A percentile compares a stretch with the other conserved stretches of the same genome.
Conservation (phyloP, 2,797 vertebrate genomes). For the Eurystomus glaucurus region DNA sequence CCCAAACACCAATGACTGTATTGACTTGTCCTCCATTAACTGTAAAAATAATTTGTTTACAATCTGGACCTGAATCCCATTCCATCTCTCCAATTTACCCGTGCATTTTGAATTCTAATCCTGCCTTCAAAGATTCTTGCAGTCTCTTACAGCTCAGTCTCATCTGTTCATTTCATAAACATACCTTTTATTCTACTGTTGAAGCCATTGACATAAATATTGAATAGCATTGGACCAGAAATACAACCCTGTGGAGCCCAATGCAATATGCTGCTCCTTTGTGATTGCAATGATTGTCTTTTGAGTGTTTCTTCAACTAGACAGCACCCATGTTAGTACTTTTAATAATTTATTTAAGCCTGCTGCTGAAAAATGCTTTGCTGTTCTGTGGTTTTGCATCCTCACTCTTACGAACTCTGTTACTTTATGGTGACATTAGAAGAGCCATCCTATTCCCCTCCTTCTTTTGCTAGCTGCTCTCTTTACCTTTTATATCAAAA, state of each 20-base stretch:
- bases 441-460: not conserved
- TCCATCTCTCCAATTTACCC: not conserved
- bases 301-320: constrained; percentile 5
- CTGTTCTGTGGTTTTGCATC: constrained; percentile 38
- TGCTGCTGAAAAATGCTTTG: constrained; percentile 47
- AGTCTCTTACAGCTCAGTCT: not conserved
- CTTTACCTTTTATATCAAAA: constrained; percentile 12
- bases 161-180: not conserved
- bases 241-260: not conserved
- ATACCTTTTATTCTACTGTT: not conserved
- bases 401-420: not conserved
- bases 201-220: not conserved
- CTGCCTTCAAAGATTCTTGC: not conserved
- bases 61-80: not conserved
- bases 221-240: not conserved
- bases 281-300: constrained; percentile 17
- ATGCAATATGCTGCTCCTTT: not conserved
- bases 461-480: not conserved
- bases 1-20: not conserved
- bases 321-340: not conserved
- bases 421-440: not conserved
- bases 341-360: constrained; percentile 26
- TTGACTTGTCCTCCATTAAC: constrained; percentile 18
- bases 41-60: constrained; percentile 43
- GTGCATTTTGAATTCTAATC: constrained; percentile 22